phyloP scores from a whole-genome alignment of 2,797 vertebrate genomes.

The Sciurus vulgaris region DNA sequence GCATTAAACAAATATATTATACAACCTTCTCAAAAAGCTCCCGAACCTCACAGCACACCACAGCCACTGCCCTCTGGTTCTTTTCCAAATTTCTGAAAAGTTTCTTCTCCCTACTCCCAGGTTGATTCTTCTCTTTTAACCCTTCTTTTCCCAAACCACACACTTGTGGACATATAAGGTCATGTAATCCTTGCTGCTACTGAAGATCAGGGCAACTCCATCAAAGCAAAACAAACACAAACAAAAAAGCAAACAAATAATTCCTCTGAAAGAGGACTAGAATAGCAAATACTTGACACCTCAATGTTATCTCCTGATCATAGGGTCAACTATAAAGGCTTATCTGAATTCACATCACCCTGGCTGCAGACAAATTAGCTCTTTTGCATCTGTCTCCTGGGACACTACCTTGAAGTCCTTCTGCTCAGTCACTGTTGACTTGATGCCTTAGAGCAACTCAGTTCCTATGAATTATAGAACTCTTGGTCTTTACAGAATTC shows the following conservation, averaged over 20 bases:
- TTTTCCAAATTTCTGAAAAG: neutral
- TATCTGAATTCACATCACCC: neutral
- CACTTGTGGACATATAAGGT: neutral
- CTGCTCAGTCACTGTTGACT: neutral
- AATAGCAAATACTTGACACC: neutral
- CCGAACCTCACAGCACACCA: neutral
- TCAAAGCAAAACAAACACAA: neutral
- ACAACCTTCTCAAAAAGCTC: neutral
- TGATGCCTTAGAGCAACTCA: neutral
- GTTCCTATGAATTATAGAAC: neutral
- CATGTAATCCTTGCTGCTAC: neutral
- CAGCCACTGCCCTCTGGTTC: neutral
- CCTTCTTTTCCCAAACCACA: neutral
- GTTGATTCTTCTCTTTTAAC: neutral
- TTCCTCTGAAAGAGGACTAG: neutral
- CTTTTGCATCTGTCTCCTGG: neutral
- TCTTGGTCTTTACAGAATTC: neutral
- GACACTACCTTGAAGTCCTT: neutral
- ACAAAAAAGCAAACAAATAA: neutral
- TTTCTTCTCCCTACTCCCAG: neutral
- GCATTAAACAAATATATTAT: neutral
- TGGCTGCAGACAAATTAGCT: neutral
- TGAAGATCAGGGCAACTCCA: neutral
- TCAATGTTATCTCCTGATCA: neutral
- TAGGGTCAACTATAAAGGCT: neutral